Evolutionary conservation across 2,888 invertebrate genomes (phyloP), one percentile per base, ranked within the genome.

Genomic region (Erebia palarica): DNA sequence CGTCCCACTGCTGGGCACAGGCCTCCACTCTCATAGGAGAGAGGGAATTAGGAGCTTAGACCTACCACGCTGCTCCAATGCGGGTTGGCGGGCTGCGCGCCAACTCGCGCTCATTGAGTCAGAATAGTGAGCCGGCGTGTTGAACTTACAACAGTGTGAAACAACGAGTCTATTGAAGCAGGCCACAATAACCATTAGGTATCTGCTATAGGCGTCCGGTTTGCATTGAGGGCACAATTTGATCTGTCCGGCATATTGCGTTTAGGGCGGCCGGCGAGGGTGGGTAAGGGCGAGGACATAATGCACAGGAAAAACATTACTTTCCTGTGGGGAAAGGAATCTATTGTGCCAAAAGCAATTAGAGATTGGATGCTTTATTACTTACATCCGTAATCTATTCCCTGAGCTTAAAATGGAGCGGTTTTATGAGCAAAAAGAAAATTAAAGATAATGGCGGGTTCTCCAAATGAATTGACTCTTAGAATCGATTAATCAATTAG

Each of bases 151-250:
- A 1, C 42, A 47, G 18, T 11, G 36, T 36, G 1, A 1, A 16
- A 44, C 13, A 47, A 49, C n/a, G 1, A 49, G 47, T 42, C 8
- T 49, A 27, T 49, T 67, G 60, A 68, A 68, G 61, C 42, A 61
- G 51, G 51, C 61, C 68, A 53, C 61, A 68, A 68, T 53, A 61
- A 65, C 65, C 65, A 65, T 74, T 65, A 55, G 55, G 55, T 18
- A 18, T 16, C 16, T 53, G 65, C 73, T 71, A 68, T 68, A 64
- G 68, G 47, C 65, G 69, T 73, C 75, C 73, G 71, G 75, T 69
- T 71, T 73, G 71, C 67, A 75, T 73, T 69, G 67, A 66, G 65
- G 75, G 67, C 71, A 71, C 71, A 75, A 75, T 75, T 75, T 75
- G 71, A 75, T 73, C 73, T 73, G 75, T 69, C 73, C 73, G 68